These are phyloP conservation scores for Arctia plantaginis DNA, from an alignment of 2,888 invertebrate species.

Conservation along the genomic window DNA sequence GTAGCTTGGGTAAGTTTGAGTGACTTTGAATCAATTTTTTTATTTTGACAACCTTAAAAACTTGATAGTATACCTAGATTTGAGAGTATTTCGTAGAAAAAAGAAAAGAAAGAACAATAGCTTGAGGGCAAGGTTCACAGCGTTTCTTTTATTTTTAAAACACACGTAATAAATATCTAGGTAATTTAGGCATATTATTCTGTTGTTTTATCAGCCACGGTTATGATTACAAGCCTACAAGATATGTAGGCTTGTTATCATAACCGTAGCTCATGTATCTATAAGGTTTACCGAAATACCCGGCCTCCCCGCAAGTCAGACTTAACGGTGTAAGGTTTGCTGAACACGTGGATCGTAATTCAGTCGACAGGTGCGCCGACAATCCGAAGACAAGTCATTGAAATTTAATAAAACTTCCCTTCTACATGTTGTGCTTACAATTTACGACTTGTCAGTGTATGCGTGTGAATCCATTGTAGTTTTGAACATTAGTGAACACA, in stretches of 20 bases:
- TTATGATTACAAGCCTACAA: too few species aligned
- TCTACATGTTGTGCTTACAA: slow-evolving; percentile 45
- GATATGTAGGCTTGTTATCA: not conserved
- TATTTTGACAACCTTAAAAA: too few species aligned
- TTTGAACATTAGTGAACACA: slow-evolving; percentile 35
- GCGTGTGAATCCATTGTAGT: slow-evolving; percentile 45
- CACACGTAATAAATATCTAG: too few species aligned
- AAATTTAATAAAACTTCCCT: slow-evolving; percentile 79
- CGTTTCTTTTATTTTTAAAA: too few species aligned
- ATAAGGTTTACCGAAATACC: slow-evolving; percentile 13
- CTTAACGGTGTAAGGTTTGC: slow-evolving; percentile 59
- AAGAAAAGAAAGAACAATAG: too few species aligned
- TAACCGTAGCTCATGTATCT: not conserved
- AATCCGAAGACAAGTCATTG: slow-evolving; percentile 73
- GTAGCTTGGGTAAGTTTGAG: not conserved
- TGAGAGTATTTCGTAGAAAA: too few species aligned
- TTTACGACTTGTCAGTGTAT: slow-evolving; percentile 52
- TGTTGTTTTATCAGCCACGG: not conserved
- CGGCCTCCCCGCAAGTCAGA: slow-evolving; percentile 34
- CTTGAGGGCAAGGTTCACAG: too few species aligned
- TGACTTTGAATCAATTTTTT: too few species aligned
- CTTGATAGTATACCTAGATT: too few species aligned
- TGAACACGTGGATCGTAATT: slow-evolving; percentile 74
- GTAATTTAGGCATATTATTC: not conserved
- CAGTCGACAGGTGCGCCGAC: slow-evolving; percentile 77